phyloP scores from a whole-genome alignment of 2,888 invertebrate genomes.

The Melikaiella ostensackeni region DNA sequence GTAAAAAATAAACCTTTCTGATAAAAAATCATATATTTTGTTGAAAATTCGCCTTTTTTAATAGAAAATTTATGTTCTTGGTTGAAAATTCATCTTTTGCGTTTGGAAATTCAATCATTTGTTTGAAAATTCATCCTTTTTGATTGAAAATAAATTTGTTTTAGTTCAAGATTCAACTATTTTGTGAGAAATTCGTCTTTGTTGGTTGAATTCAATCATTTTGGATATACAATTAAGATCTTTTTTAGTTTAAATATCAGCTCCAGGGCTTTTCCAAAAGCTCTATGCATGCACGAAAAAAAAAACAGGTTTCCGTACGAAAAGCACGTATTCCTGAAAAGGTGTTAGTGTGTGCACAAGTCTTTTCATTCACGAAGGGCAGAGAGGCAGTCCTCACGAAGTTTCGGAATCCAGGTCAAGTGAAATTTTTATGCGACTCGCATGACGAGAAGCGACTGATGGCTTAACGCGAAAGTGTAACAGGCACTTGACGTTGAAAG shows the following conservation, averaged over 20 bases:
- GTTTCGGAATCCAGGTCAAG: slow-evolving; percentile 66
- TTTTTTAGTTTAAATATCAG: neutral
- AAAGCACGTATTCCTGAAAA: neutral
- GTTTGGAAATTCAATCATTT: too few relatives aligned
- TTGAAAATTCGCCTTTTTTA: too few relatives aligned
- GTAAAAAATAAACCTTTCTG: too few relatives aligned
- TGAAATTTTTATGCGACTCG: slow-evolving; percentile 65
- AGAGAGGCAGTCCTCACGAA: slow-evolving; percentile 48
- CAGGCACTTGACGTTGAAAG: slow-evolving; percentile 43
- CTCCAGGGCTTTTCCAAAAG: neutral
- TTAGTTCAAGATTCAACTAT: too few relatives aligned
- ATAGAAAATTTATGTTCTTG: too few relatives aligned
- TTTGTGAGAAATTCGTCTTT: too few relatives aligned
- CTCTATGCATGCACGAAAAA: neutral
- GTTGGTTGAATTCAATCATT: too few relatives aligned
- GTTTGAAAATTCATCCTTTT: too few relatives aligned
- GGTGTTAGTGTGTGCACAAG: slow-evolving; percentile 4
- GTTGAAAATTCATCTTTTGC: too few relatives aligned
- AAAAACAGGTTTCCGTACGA: neutral
- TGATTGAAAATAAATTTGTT: too few relatives aligned
- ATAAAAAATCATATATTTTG: too few relatives aligned
- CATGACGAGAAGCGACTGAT: slow-evolving; percentile 42
- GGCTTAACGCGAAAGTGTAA: slow-evolving; percentile 32
- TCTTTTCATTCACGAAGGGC: slow-evolving; percentile 54
- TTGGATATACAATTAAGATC: too few relatives aligned